These are phyloP conservation scores for Danio kyathit DNA, from an alignment of 2,797 vertebrate species.

Conservation along the genomic window DNA sequence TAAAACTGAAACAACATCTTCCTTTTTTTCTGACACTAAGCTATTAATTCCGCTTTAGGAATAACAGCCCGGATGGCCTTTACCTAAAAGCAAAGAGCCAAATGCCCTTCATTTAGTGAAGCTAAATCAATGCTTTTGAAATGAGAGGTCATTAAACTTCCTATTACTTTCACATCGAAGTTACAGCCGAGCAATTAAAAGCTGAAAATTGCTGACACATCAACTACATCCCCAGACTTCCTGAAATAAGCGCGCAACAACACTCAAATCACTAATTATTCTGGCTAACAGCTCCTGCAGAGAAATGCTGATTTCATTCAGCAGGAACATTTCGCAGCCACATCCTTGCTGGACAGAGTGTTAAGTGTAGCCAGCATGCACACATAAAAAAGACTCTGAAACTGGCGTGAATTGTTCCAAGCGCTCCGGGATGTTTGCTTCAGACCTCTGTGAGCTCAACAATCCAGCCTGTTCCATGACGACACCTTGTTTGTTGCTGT, in stretches of 20 bases:
- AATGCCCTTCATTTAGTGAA: slow-evolving; percentile 15
- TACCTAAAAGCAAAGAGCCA: neutral
- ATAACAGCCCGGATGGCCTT: neutral
- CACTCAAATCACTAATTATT: slow-evolving; percentile 33
- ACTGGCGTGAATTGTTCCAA: slow-evolving; percentile 41
- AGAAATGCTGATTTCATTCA: slow-evolving; percentile 44
- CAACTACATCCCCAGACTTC: slow-evolving; percentile 34
- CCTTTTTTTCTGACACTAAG: neutral
- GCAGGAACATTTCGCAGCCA: slow-evolving; percentile 43
- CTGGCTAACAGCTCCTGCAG: slow-evolving; percentile 34
- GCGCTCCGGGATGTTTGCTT: slow-evolving; percentile 44
- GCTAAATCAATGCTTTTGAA: slow-evolving; percentile 12
- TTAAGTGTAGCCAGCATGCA: slow-evolving; percentile 50
- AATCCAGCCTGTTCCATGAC: slow-evolving; percentile 66
- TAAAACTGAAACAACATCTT: neutral
- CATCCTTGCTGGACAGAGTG: slow-evolving; percentile 38
- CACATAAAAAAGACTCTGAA: slow-evolving; percentile 27
- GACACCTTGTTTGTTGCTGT: slow-evolving; percentile 69
- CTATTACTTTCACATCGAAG: slow-evolving; percentile 24
- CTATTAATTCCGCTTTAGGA: neutral
- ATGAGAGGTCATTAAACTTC: slow-evolving; percentile 15
- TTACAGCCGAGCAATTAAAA: slow-evolving; percentile 47
- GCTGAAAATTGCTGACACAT: slow-evolving; percentile 43
- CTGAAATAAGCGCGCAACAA: slow-evolving; percentile 23
- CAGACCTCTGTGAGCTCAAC: slow-evolving; percentile 32